A percentile compares a stretch with the other conserved stretches of the same genome.
These are phyloP conservation scores for Crotalus tigris DNA, from an alignment of 2,113 vertebrate genomes.

Conservation along the genomic window DNA sequence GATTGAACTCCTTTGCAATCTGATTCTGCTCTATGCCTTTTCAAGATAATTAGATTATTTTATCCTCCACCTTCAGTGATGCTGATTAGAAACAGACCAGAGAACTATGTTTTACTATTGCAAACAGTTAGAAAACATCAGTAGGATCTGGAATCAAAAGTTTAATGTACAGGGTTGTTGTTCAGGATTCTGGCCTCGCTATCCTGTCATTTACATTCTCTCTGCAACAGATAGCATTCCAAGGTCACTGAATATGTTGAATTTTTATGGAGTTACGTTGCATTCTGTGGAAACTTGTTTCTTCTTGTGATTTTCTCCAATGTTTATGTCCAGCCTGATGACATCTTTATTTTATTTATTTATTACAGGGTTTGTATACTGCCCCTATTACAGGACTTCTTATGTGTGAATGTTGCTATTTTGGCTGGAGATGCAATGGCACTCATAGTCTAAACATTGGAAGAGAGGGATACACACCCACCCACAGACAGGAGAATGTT, in stretches of 20 bases:
- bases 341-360: neutral
- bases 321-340: too few relatives aligned
- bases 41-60: slow-evolving; percentile 54
- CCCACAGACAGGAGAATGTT: neutral
- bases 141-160: neutral
- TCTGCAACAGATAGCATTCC: neutral
- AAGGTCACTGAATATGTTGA: neutral
- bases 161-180: neutral
- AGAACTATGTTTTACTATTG: neutral
- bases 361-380: neutral
- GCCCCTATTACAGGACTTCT: neutral
- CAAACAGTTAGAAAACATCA: slow-evolving; percentile 6
- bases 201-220: neutral
- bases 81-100: slow-evolving; percentile 29
- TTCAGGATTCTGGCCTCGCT: neutral
- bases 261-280: neutral
- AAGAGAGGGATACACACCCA: neutral
- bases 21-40: slow-evolving; percentile 31
- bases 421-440: neutral
- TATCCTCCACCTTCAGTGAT: slow-evolving; percentile 24
- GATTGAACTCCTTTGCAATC: slow-evolving; percentile 26
- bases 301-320: neutral
- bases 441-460: neutral
- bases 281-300: neutral
- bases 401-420: too few relatives aligned